Conservation (phyloP, 2,113 vertebrate genomes). For the Polypterus bichir region DNA sequence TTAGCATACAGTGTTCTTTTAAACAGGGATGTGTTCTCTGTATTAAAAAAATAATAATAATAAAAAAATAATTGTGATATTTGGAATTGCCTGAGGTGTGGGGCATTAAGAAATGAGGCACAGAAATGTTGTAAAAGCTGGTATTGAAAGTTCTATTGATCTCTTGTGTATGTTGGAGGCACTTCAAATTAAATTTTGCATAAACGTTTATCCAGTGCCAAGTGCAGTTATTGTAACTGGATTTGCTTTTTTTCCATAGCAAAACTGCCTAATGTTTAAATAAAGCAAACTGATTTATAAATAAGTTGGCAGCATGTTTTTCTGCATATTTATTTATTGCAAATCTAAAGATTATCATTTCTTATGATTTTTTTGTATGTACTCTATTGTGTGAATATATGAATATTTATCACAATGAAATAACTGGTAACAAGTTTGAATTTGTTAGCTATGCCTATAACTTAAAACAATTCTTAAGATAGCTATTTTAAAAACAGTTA, state of each 20-base stretch:
- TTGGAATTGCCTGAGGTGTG: constrained; percentile 26
- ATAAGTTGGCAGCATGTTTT: constrained; percentile 33
- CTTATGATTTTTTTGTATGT: too few species aligned
- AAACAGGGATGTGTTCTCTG: constrained; percentile 41
- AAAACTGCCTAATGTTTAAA: constrained; percentile 66
- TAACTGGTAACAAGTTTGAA: too few species aligned
- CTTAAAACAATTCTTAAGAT: too few species aligned
- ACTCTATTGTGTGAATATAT: too few species aligned
- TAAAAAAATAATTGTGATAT: constrained; percentile 20
- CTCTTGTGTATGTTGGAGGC: constrained; percentile 47
- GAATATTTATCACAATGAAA: too few species aligned
- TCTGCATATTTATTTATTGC: constrained; percentile 31
- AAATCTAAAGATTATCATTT: too few species aligned
- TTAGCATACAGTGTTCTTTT: constrained; percentile 9
- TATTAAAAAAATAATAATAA: constrained; percentile 37
- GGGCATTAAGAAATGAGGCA: constrained; percentile 10
- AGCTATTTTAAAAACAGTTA: too few species aligned
- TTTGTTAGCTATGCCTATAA: too few species aligned
- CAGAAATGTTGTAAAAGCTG: constrained; percentile 38
- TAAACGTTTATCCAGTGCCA: constrained; percentile 61
- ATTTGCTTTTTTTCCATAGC: constrained; percentile 46
- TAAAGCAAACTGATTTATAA: constrained; percentile 70
- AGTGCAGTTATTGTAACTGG: constrained; percentile 61
- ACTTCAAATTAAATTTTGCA: constrained; percentile 45
- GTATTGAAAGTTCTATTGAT: constrained; percentile 39